Evolutionary conservation across 2,888 invertebrate species (phyloP), one percentile per base, ranked within the genome.

Genomic region (Apamea epomidion): DNA sequence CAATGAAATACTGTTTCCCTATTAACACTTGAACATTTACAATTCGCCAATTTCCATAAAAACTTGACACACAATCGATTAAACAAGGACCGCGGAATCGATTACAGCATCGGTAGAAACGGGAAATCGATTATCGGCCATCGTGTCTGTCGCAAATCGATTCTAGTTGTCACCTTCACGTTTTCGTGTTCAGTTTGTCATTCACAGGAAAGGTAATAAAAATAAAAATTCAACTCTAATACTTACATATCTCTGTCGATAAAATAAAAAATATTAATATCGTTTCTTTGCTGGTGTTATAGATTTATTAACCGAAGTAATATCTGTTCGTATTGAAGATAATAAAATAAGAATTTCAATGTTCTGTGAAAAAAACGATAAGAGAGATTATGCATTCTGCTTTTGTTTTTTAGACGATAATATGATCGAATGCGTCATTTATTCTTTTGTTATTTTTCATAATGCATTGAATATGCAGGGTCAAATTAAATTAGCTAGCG

Each of bases 111-210:
- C 93, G 87, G 90, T 91, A 90, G 91, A 91, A 92, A 93, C 91
- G 91, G 90, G 89, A 93, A 96, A 96, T 96, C 95, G 94, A 96
- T 96, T 96, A 95, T 93, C 92, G 92, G 87, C 88, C 89, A 89
- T 92, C 96, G 94, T 95, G 95, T 96, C 96, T 96, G 94, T 94
- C 94, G 90, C 94, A 93, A 97, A 97, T 97, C 95, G 95, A 97
- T 97, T 96, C 92, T 92, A 92, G 93, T 96, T 96, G 95, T 95
- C 96, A 94, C 96, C 95, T 96, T 95, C 93, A 94, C 95, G 93
- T 91, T 80, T 70, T 80, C 82, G 81, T 89, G 87, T 89, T 84
- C 62, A 74, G 83, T 86, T 86, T 84, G 83, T 87, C 84, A 87
- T 82, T 89, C 78, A 48, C 78, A 76, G 69, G 64, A 68, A 73